These are phyloP conservation scores for Drosophila rellima DNA, from an alignment of 2,888 invertebrate genomes.

Conservation along the genomic window DNA sequence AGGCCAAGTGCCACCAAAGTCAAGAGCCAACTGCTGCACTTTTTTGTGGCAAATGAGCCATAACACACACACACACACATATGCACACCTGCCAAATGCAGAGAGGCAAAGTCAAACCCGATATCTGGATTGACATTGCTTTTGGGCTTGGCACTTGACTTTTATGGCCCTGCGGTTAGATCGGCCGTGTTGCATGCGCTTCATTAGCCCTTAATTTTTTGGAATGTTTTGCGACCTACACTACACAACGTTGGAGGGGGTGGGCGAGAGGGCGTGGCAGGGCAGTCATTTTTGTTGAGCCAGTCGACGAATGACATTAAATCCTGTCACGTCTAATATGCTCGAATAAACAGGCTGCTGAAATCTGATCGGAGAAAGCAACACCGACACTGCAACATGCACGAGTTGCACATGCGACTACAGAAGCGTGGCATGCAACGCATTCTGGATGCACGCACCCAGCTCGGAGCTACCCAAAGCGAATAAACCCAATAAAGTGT, in stretches of 20 bases:
- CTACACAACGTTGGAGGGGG: constrained; percentile 1
- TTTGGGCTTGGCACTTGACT: constrained; percentile 48
- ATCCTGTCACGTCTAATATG: constrained; percentile 41
- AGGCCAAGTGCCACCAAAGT: constrained; percentile 32
- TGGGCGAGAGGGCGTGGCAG: not conserved
- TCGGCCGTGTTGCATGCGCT: constrained; percentile 48
- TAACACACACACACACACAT: constrained; percentile 34
- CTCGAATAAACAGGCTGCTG: constrained; percentile 45
- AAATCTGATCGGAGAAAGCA: constrained; percentile 36
- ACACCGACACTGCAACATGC: constrained; percentile 26
- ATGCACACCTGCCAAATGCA: constrained; percentile 14
- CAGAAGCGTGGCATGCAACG: constrained; percentile 5
- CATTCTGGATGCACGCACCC: constrained; percentile 1
- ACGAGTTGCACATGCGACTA: constrained; percentile 7
- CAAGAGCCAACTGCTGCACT: constrained; percentile 30
- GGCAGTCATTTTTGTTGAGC: not conserved
- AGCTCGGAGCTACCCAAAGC: not conserved
- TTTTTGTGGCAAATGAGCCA: constrained; percentile 68
- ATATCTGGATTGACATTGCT: constrained; percentile 24
- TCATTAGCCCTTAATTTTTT: constrained; percentile 72
- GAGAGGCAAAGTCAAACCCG: constrained; percentile 1
- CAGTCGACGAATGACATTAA: constrained; percentile 30
- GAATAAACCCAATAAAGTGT: constrained; percentile 12
- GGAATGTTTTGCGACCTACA: constrained; percentile 1
- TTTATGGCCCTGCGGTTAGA: constrained; percentile 57